Base-by-base conservation (phyloP, 2,113 vertebrate species). In the Hoplias malabaricus region DNA sequence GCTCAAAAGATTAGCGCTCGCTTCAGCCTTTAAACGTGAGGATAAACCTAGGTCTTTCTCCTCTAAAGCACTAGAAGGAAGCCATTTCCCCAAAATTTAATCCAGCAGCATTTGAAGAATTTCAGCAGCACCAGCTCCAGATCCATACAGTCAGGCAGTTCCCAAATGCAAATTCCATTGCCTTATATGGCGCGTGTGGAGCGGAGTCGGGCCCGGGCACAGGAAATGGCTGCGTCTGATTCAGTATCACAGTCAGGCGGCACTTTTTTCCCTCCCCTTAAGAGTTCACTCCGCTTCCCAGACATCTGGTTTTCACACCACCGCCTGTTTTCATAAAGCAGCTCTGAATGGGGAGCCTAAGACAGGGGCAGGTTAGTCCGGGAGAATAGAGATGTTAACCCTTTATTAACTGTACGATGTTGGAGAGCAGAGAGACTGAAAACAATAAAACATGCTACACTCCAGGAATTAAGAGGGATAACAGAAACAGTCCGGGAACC, bases 141-240 rank as follows among this genome's bases (percentile, higher is more conserved):
- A 90, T 92, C 88, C 87, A 89, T 89, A 91, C 88, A 85, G 75
- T 78, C 84, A 88, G 82, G 84, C 87, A 88, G 87, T 88, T 82
- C 89, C 86, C 86, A 84, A 91, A 92, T 93, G 89, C 87, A 93
- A 93, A 93, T 94, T 93, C 92, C 92, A 91, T 93, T 61, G 78
- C 93, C 93, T 92, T 93, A 94, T 92, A 93, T 91, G 92, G 93
- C 83, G 83, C 89, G 86, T 56, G 73, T 85, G 83, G 85, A 87
- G 85, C 83, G 73, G 84, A 88, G 88, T 83, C 81, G 83, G 88
- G 82, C 87, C 34, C 3, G 83, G 73, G 82, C 82, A 84, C 89
- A 93, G 91, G 92, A 94, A 94, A 92, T 92, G 90, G 88, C 90
- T 92, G 90, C 86, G 88, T 91, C 92, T 92, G 90, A 92, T 90